Base-by-base conservation (phyloP, 2,113 vertebrate genomes). In the Coreoperca whiteheadi region DNA sequence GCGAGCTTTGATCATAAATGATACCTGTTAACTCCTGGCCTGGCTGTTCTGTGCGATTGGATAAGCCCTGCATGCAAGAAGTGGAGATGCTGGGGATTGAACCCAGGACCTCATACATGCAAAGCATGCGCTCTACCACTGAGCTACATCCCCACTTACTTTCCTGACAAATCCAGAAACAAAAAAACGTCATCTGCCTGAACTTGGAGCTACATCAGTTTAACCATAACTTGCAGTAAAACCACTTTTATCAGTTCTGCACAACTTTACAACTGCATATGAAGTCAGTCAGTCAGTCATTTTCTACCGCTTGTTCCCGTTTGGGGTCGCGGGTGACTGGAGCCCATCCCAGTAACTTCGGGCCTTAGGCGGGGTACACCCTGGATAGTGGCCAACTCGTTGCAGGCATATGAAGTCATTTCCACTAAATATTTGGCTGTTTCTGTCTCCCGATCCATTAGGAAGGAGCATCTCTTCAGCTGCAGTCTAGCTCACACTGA, bases 81-180 rank as follows among this genome's bases (percentile, higher is more conserved):
- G n/a, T 71, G 77, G 77, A 71, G 77, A 80, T 72, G 91, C 89
- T 89, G 89, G 91, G 88, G 90, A 92, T 93, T 92, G 91, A 92
- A 88, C 88, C 90, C 91, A 87, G 90, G 91, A 87, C 91, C 90
- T 93, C 91, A 93, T 92, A 91, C 91, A 90, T 91, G 90, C 87
- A 66, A 94, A 93, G 84, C 91, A 94, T 90, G 92, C 85, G 81
- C 94, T 93, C 94, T 94, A 91, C 92, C 91, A 94, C 93, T 93
- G 90, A 94, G 92, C 92, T 95, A 94, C 93, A 92, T 94, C 93
- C 92, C 92, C 43, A 9, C 9, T 2, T 9, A 9, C 1, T 10
- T 41, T 41, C 4, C 37, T 10, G 2, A 5, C 8, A 41, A 46
- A 14, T 15, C 14, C 43, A 46, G 43, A 46, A 20, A n/a, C 30